Base-by-base conservation (phyloP, 92 coral and sea anemone genomes). In the Umimayanthus kanabou region DNA sequence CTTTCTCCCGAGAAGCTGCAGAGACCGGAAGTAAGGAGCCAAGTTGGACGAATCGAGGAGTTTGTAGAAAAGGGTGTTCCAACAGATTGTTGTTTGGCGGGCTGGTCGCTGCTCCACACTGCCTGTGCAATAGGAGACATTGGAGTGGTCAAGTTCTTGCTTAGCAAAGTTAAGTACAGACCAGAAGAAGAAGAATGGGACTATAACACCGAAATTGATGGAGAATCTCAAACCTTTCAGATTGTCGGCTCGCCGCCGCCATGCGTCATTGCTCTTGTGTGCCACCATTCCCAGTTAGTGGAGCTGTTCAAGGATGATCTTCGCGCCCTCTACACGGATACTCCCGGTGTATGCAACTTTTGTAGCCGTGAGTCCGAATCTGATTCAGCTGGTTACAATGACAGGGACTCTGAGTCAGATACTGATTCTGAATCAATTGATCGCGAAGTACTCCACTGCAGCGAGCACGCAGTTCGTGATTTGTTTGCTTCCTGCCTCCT, bases 71-170 rank as follows among this genome's bases (percentile, higher is more conserved):
- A 23, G 28, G 75, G 75, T 26, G 75, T 70, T 10, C 75, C 75
- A 1, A 39, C 75, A 28, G 39, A 70, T 70, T 10, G 29, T 70
- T 70, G 75, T 70, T 28, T 70, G 37, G 75, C 29, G 33, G 39
- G 75, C 39, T 70, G 75, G 75, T 70, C 75, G 16, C 75, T 70
- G 9, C 75, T 70, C 11, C 75, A 70, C 28, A 70, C 75, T 70
- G 75, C 75, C 33, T 70, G 75, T 70, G 75, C 75, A 4, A 5
- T 26, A 0, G 75, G 75, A 25, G 75, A 70, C 16, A 70, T 70
- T 25, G 75, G 22, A 28, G 75, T 70, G 15, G 75, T 26, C 37
- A 70, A 70, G 75, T 70, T 70, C 75, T 25, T 70, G 75, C 33
- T 70, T 15, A 9, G 16, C 1, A 70, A 28, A 70, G 75, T 70